These are phyloP conservation scores for Oegoconia quadripuncta DNA, from an alignment of 2,888 invertebrate species.

Conservation along the genomic window DNA sequence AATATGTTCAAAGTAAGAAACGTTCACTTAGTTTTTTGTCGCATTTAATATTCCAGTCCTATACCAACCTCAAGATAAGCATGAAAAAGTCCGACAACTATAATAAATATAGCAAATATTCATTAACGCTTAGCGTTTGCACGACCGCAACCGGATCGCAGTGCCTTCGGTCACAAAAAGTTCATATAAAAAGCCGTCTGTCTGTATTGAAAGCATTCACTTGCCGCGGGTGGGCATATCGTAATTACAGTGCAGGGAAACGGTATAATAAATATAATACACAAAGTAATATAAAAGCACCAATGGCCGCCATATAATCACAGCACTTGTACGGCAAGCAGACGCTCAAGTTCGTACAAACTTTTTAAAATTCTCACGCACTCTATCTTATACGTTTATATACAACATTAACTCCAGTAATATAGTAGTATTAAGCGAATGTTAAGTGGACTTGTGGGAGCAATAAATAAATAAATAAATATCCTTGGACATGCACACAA, in stretches of 20 bases:
- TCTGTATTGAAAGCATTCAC: conserved; percentile 27
- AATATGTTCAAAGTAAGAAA: conserved; percentile 16
- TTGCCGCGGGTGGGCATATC: conserved; percentile 37
- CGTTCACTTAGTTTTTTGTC: conserved; percentile 36
- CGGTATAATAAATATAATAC: conserved; percentile 20
- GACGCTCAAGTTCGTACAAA: too few species aligned
- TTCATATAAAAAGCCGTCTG: conserved; percentile 26
- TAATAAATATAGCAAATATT: conserved; percentile 47
- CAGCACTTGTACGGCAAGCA: too few species aligned
- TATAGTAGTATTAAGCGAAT: too few species aligned
- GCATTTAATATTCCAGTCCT: conserved; percentile 12
- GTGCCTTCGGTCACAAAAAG: conserved; percentile 30
- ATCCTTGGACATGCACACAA: too few species aligned
- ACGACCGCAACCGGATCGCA: conserved; percentile 35
- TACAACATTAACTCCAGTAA: too few species aligned
- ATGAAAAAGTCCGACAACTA: conserved; percentile 34
- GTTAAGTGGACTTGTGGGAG: too few species aligned
- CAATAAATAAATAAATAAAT: too few species aligned
- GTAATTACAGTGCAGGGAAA: conserved; percentile 37
- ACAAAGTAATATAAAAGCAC: conserved; percentile 24
- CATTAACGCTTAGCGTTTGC: conserved; percentile 40
- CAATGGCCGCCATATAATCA: conserved; percentile 7
- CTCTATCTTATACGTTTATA: too few species aligned
- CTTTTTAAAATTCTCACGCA: too few species aligned
- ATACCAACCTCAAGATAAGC: conserved; percentile 19